Evolutionary conservation across 2,113 vertebrate species (phyloP).

Genomic region (Ptilorrhoa leucosticta): DNA sequence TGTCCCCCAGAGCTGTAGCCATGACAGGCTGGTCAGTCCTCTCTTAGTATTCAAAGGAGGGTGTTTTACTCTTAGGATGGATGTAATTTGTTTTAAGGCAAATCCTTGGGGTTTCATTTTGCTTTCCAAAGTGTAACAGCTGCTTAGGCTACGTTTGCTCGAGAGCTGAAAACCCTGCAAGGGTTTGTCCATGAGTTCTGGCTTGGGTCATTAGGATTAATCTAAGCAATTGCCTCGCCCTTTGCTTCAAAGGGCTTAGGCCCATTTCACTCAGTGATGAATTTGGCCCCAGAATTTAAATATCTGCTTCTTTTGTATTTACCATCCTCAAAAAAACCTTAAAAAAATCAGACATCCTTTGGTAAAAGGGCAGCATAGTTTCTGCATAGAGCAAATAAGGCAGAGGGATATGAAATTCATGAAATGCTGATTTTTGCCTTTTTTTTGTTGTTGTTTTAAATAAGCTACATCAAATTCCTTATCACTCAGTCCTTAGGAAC

Average conservation of each 20-base stretch:
- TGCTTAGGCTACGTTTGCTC: not conserved
- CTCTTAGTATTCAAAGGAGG: not conserved
- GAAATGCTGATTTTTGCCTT: not conserved
- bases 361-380: not conserved
- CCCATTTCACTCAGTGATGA: not conserved
- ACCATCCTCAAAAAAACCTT: not conserved
- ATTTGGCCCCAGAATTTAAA: not conserved
- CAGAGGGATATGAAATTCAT: not conserved
- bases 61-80: not conserved
- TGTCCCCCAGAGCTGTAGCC: not conserved
- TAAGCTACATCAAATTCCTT: not conserved
- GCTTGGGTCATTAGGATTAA: slow-evolving; percentile 12
- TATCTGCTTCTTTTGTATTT: not conserved
- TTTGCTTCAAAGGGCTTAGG: not conserved
- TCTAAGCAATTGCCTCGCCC: not conserved
- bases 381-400: not conserved
- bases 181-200: not conserved
- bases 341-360: not conserved
- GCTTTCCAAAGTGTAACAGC: slow-evolving; percentile 5
- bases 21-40: not conserved
- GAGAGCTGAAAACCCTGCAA: not conserved
- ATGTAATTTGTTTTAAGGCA: slow-evolving; percentile 16
- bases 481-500: not conserved
- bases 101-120: slow-evolving; percentile 10
- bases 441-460: not conserved